Percentiles rank a stretch among this genome's conserved stretches.
Conservation (phyloP, 2,797 vertebrate genomes). For the Chaenodraco wilsoni region DNA sequence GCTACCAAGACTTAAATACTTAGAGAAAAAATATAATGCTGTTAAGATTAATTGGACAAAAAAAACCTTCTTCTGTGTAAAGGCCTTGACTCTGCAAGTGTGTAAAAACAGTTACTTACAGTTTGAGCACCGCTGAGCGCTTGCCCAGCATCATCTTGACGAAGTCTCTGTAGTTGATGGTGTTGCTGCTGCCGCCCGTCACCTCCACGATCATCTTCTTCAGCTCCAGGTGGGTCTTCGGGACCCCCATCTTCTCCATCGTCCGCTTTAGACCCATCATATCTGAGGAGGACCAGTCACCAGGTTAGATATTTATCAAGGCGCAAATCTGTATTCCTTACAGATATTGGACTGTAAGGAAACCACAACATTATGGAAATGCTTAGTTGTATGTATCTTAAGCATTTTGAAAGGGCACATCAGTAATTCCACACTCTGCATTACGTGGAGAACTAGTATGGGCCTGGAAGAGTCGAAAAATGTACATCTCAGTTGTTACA, state of each 20-base stretch:
- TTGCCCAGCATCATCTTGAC: conserved; percentile 98
- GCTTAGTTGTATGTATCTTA: neutral
- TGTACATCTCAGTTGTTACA: too few species aligned
- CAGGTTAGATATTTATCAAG: too few species aligned
- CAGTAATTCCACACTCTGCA: neutral
- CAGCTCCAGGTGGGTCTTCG: conserved; percentile 96
- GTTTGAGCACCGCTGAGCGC: conserved; percentile 93
- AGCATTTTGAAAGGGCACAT: neutral
- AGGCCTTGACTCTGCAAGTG: neutral
- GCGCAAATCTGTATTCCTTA: too few species aligned
- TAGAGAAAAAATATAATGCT: too few species aligned
- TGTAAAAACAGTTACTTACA: conserved; percentile 85
- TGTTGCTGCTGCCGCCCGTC: conserved; percentile 90
- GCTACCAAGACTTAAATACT: too few species aligned
- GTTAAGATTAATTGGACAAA: too few species aligned
- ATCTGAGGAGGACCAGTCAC: conserved; percentile 77
- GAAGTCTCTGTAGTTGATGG: conserved; percentile 96
- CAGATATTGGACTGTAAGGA: neutral
- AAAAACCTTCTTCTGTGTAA: too few species aligned
- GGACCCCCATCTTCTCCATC: conserved; percentile 99
- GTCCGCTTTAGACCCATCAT: conserved; percentile 97
- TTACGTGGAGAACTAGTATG: too few species aligned
- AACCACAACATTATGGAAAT: neutral
- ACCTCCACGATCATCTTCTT: conserved; percentile 98
- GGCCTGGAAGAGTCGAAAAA: too few species aligned